These are phyloP conservation scores for Crotalus tigris DNA, from an alignment of 2,113 vertebrate species.

Conservation along the genomic window DNA sequence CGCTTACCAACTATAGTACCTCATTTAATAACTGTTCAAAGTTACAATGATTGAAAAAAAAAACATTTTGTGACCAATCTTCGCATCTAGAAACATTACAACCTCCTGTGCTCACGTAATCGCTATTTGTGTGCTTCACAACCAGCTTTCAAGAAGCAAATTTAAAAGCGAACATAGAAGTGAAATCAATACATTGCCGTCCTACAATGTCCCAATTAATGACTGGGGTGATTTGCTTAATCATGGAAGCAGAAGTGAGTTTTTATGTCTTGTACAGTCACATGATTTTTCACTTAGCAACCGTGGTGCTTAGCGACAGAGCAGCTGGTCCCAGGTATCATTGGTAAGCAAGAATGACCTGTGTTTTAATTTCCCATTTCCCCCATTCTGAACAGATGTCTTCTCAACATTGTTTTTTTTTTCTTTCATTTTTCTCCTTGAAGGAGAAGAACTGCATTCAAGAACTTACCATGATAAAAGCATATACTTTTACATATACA, in stretches of 20 bases:
- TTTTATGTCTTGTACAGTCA: not conserved
- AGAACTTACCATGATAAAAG: not conserved
- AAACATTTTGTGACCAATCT: not conserved
- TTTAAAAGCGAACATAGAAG: not conserved
- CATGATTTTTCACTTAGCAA: not conserved
- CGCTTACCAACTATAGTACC: not conserved
- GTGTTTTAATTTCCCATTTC: not conserved
- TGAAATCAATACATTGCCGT: not conserved
- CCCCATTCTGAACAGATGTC: not conserved
- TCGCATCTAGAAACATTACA: not conserved
- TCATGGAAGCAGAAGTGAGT: not conserved
- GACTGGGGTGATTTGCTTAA: not conserved
- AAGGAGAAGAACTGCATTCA: not conserved
- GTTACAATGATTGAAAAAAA: not conserved
- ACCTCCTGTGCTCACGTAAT: not conserved
- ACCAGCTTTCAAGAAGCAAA: not conserved
- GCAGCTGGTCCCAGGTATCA: not conserved
- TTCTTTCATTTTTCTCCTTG: not conserved
- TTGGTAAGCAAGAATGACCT: not conserved
- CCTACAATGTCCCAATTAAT: not conserved
- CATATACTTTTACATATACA: not conserved
- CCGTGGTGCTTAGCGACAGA: not conserved
- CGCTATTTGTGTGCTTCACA: not conserved
- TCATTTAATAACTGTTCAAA: not conserved
- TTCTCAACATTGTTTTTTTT: no score